These are phyloP conservation scores for Poeciliopsis infans DNA, from an alignment of 2,797 vertebrate species.

Conservation along the genomic window DNA sequence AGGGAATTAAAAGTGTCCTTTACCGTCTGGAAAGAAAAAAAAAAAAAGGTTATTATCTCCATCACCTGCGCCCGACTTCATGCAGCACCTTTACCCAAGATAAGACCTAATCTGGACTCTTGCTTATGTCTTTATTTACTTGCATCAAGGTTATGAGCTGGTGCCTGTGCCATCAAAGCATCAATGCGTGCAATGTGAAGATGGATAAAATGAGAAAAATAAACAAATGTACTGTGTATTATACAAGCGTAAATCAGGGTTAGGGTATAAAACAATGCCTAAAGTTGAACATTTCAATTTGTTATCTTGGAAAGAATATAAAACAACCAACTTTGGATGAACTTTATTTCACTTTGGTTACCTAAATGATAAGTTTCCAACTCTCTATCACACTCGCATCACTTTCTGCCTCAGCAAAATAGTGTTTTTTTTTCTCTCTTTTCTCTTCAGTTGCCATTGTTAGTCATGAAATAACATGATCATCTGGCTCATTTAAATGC, in stretches of 20 bases:
- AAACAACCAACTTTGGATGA: neutral
- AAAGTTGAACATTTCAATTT: neutral
- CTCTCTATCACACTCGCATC: too few species aligned
- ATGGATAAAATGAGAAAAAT: constrained; percentile 29
- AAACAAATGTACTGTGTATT: constrained; percentile 27
- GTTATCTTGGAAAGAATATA: neutral
- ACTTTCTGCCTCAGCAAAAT: too few species aligned
- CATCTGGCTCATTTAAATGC: too few species aligned
- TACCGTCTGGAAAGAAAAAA: constrained; percentile 41
- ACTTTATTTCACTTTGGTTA: too few species aligned
- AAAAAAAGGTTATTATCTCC: constrained; percentile 76
- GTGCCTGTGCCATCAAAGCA: constrained; percentile 55
- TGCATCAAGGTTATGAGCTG: constrained; percentile 76
- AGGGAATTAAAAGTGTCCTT: constrained; percentile 78
- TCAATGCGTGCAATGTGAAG: constrained; percentile 38
- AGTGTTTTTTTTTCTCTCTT: too few species aligned
- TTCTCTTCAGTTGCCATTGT: too few species aligned
- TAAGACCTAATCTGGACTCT: constrained; percentile 81
- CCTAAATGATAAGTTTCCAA: too few species aligned
- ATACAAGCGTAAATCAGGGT: constrained; percentile 21
- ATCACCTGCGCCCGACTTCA: constrained; percentile 75
- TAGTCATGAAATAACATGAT: too few species aligned
- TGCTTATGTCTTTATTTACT: constrained; percentile 76
- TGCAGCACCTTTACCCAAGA: constrained; percentile 78
- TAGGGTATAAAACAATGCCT: neutral